Evolutionary conservation across 2,797 vertebrate genomes (phyloP), one percentile per base, ranked within the genome.

Genomic region (Synaphobranchus kaupii): DNA sequence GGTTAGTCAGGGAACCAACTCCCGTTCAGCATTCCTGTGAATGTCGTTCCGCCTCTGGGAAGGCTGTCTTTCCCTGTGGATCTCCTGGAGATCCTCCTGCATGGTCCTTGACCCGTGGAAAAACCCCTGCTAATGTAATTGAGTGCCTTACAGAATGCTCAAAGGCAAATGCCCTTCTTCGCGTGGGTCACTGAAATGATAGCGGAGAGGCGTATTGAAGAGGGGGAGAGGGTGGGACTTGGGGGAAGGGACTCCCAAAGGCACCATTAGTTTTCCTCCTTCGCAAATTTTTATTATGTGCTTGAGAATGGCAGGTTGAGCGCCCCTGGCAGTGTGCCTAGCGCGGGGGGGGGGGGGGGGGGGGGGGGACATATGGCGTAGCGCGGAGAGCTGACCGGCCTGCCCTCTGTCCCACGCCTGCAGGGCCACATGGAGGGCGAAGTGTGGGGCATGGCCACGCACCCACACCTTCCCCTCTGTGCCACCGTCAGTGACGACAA

Each of bases 401-500:
- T 22, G 31, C 58, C 31, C 58, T 63, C 84, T 84, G 31, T 60
- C 34, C 34, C 58, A 39, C 85, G 83, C 84, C 60, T 89, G 52
- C 94, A 99, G 99, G 99, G 99, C 94, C 99, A 99, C 93, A 99
- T 99, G 99, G 98, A 99, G 93, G 98, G 98, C 89, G 99, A 99
- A 92, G 99, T 99, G 89, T 99, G 98, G 97, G 99, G 99, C 92
- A 94, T 99, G 94, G 98, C 98, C 90, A 97, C 97, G 91, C 99
- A 99, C 92, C 99, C 99, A 89, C 98, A 99, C 91, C 96, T 99
- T 90, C 99, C 98, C 85, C 97, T 99, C 92, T 99, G 98, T 95
- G 99, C 99, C 94, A 99, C 98, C 87, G 98, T 99, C 92, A 99
- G 99, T 89, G 98, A 99, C 93, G 99, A 99, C 95, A 99, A 97